Conservation (phyloP, 2,113 vertebrate species). For the Nyctibius bracteatus region DNA sequence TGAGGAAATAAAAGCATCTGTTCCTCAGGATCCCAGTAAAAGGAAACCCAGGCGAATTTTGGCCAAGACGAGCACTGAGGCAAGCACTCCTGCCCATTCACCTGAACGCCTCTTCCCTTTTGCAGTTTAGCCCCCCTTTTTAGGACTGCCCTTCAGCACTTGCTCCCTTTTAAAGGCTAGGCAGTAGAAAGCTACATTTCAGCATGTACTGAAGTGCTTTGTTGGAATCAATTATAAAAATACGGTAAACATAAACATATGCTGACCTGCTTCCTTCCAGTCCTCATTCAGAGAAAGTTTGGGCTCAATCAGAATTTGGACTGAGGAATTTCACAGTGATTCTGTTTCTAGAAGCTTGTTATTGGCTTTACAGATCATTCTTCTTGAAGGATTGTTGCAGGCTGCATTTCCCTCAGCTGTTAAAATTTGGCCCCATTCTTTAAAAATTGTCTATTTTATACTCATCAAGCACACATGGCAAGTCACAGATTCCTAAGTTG, state of each 20-base stretch:
- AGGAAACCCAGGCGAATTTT: background rate
- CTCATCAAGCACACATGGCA: background rate
- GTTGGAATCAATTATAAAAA: background rate
- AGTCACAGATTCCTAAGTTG: background rate
- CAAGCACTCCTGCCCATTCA: background rate
- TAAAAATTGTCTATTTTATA: background rate
- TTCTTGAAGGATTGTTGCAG: background rate
- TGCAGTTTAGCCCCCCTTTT: rapidly evolving
- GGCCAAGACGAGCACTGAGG: background rate
- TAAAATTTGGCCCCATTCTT: background rate
- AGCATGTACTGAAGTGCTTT: background rate
- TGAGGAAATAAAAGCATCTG: background rate
- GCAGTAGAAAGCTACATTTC: background rate
- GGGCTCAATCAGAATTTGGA: background rate
- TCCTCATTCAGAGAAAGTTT: background rate
- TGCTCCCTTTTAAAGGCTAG: background rate
- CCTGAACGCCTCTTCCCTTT: background rate
- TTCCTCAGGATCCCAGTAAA: background rate
- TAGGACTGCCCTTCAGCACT: background rate
- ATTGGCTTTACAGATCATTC: background rate
- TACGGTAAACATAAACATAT: background rate
- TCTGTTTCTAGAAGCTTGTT: background rate
- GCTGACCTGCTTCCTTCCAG: background rate
- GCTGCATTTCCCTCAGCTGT: background rate
- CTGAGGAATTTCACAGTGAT: background rate